Conservation (phyloP, 2,888 invertebrate genomes). For the Pachliopta kotzebuea region DNA sequence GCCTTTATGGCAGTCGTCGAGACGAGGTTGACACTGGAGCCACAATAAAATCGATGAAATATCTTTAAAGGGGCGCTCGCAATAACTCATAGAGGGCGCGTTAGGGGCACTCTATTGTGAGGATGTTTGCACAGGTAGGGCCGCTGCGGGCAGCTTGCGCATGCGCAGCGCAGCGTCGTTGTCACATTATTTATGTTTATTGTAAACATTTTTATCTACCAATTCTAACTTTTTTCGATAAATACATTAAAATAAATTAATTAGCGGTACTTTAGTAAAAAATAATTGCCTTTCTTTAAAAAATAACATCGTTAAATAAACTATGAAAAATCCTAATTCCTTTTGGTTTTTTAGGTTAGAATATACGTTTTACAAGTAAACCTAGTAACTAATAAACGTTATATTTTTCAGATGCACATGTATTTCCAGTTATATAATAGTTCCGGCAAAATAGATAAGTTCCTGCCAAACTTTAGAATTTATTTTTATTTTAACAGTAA, state of each 20-base stretch:
- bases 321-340: too few relatives aligned
- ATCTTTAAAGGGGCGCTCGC: slow-evolving; percentile 63
- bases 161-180: slow-evolving; percentile 33
- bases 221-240: slow-evolving; percentile 7
- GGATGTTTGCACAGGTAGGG: slow-evolving; percentile 61
- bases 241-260: neutral
- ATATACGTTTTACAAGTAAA: too few relatives aligned
- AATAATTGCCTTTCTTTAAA: too few relatives aligned
- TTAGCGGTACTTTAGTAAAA: neutral
- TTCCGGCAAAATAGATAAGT: too few relatives aligned
- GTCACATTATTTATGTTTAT: slow-evolving; percentile 30
- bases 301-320: too few relatives aligned
- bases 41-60: slow-evolving; percentile 80
- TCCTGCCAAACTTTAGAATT: too few relatives aligned
- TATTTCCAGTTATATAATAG: too few relatives aligned
- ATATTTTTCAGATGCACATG: too few relatives aligned
- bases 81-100: slow-evolving; percentile 65
- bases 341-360: too few relatives aligned
- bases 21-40: slow-evolving; percentile 78
- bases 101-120: slow-evolving; percentile 43
- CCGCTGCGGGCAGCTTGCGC: slow-evolving; percentile 48
- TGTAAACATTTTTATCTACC: slow-evolving; percentile 24
- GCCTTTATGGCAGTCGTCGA: slow-evolving; percentile 69
- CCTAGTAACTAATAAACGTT: too few relatives aligned
- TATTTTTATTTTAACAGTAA: too few relatives aligned